Evolutionary conservation across 2,113 vertebrate genomes (phyloP), one percentile per base, ranked within the genome.

Genomic region (Entosphenus tridentatus): DNA sequence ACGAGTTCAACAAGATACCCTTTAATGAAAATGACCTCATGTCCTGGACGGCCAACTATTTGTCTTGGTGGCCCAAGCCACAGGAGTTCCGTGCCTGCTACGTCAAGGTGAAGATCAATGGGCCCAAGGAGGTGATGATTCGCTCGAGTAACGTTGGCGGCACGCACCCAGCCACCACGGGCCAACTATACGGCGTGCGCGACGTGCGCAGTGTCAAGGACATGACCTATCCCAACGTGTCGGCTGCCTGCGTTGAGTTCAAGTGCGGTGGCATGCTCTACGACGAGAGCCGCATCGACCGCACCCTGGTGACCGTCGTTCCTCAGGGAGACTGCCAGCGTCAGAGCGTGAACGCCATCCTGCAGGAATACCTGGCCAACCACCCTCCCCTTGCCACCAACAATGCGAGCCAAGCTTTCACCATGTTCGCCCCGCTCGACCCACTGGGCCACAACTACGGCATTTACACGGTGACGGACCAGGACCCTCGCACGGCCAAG

Each of bases 371-470:
- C 74, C 81, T 97, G 56, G 79, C 69, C 59, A 85, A 87, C 18
- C 93, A 95, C 72, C 86, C 87, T 0, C 93, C 93, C 0, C 56
- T 77, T 0, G 74, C 74, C 0, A 80, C 77, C 3, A 73, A 78
- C 56, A 87, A 88, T 0, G 85, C 90, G 69, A 84, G 80, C 0
- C 73, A 79, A 0, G 76, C 79, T 18, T 93, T 97, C 75, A 75
- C 78, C 75, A 93, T 97, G 93, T 74, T 96, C 72, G 88, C 87
- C 0, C 93, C 91, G 0, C 79, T 92, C 1, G 93, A 97, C 74
- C 89, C 90, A 0, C 74, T 97, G 57, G 93, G 93, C n/a, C 93
- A 97, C 81, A 97, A 96, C 77, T 97, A 97, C 1, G 93, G 93
- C 56, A 86, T 96, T 77, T 97, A 96, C 76, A 97, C 91, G 0